A percentile compares a stretch with the other conserved stretches of the same genome.
Evolutionary conservation across 2,797 vertebrate genomes (phyloP).

Genomic region (Meriones psammophilus): DNA sequence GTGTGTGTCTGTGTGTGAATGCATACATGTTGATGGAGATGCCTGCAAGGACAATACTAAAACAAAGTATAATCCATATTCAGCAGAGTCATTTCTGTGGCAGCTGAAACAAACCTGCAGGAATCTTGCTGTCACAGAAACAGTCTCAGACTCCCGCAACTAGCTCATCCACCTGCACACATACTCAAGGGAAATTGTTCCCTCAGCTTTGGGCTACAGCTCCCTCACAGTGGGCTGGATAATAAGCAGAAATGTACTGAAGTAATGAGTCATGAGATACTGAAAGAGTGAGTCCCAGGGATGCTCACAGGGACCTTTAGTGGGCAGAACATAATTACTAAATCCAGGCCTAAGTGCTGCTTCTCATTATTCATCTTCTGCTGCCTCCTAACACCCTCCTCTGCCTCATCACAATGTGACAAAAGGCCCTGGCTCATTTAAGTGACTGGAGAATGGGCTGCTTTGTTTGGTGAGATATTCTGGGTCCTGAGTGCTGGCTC

Average conservation of each 20-base stretch:
- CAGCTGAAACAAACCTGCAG: slow-evolving; percentile 68
- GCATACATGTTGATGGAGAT: background rate
- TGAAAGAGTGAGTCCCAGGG: background rate
- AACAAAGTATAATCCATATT: slow-evolving; percentile 46
- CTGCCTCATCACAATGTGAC: slow-evolving; percentile 35
- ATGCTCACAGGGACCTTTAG: slow-evolving; percentile 47
- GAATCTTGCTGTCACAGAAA: slow-evolving; percentile 64
- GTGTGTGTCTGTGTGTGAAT: background rate
- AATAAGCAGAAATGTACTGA: background rate
- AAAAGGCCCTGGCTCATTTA: slow-evolving; percentile 14
- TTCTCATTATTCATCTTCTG: slow-evolving; percentile 61
- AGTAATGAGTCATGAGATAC: slow-evolving; percentile 59
- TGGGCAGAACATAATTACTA: slow-evolving; percentile 60
- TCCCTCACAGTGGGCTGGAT: slow-evolving; percentile 17
- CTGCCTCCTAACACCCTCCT: background rate
- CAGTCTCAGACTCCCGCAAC: slow-evolving; percentile 42
- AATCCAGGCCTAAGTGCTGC: background rate
- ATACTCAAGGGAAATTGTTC: slow-evolving; percentile 42
- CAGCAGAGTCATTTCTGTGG: slow-evolving; percentile 56
- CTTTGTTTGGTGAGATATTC: slow-evolving; percentile 34
- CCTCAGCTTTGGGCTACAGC: slow-evolving; percentile 7
- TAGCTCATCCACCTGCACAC: slow-evolving; percentile 50
- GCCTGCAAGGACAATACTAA: slow-evolving; percentile 39
- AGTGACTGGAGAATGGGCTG: background rate
- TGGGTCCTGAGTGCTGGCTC: background rate